These are phyloP conservation scores for Nephrotoma appendiculata DNA, from an alignment of 2,888 invertebrate species.

Conservation along the genomic window DNA sequence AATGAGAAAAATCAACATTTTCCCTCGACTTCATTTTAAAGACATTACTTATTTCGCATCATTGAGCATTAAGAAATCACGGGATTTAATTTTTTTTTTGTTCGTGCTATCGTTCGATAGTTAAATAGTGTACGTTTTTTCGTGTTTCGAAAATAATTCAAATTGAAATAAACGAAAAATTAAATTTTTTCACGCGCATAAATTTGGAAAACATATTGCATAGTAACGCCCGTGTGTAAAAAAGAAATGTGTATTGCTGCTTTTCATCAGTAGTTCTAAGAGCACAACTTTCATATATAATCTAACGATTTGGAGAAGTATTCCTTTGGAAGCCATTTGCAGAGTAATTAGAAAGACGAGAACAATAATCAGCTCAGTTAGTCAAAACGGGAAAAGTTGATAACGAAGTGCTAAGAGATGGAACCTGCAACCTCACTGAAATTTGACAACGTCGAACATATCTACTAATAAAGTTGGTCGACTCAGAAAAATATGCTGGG, in stretches of 20 bases:
- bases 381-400: no score
- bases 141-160: background rate
- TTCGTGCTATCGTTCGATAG: background rate
- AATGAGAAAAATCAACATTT: background rate
- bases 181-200: background rate
- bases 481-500: no score
- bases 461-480: no score
- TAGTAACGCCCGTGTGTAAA: background rate
- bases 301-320: no score
- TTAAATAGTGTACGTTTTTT: background rate
- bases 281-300: no score
- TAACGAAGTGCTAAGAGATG: no score
- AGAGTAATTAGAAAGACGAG: no score
- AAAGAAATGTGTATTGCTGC: background rate
- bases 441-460: no score
- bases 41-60: slow-evolving; percentile 6
- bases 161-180: background rate
- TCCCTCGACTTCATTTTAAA: background rate
- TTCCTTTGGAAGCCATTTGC: no score
- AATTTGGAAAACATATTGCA: background rate
- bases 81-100: background rate
- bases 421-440: no score
- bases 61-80: slow-evolving; percentile 1
- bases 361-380: no score
- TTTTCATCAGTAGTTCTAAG: no score